phyloP scores from a whole-genome alignment of 2,113 vertebrate genomes.

The Pleuronectes platessa region DNA sequence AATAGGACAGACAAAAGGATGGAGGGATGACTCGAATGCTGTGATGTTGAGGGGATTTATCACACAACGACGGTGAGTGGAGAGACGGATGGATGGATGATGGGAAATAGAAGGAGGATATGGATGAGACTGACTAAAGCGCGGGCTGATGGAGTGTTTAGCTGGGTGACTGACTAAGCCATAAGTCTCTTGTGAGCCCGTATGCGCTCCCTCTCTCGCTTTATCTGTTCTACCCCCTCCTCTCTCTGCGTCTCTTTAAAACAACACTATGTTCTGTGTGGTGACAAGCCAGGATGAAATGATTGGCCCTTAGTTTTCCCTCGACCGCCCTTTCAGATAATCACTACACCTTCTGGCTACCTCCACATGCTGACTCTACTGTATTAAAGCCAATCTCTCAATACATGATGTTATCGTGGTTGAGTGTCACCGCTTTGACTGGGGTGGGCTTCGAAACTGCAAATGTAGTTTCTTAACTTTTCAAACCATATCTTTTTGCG shows the following conservation, averaged over 20 bases:
- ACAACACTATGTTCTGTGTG: constrained; percentile 65
- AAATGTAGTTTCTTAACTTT: constrained; percentile 17
- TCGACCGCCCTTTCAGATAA: constrained; percentile 65
- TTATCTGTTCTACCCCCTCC: constrained; percentile 38
- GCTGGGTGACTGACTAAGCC: constrained; percentile 80
- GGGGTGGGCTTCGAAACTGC: constrained; percentile 5
- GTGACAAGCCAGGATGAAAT: constrained; percentile 78
- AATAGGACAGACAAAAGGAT: constrained; percentile 64
- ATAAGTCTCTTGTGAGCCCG: constrained; percentile 76
- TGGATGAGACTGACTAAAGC: constrained; percentile 72
- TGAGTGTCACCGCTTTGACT: constrained; percentile 35
- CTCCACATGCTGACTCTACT: constrained; percentile 55
- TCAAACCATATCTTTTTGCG: background rate
- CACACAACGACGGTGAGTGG: constrained; percentile 26
- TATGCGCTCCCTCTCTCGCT: constrained; percentile 48
- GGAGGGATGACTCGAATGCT: constrained; percentile 50
- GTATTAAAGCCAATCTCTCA: constrained; percentile 61
- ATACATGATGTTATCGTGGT: constrained; percentile 36
- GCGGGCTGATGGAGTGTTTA: constrained; percentile 79
- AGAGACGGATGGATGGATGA: constrained; percentile 75
- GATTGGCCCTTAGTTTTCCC: constrained; percentile 78
- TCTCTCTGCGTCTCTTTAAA: constrained; percentile 55
- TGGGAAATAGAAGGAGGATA: constrained; percentile 74
- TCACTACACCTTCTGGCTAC: constrained; percentile 59
- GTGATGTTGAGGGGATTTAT: constrained; percentile 65